These are phyloP conservation scores for Pteropus rufus DNA, from an alignment of 2,797 vertebrate species.

Conservation along the genomic window DNA sequence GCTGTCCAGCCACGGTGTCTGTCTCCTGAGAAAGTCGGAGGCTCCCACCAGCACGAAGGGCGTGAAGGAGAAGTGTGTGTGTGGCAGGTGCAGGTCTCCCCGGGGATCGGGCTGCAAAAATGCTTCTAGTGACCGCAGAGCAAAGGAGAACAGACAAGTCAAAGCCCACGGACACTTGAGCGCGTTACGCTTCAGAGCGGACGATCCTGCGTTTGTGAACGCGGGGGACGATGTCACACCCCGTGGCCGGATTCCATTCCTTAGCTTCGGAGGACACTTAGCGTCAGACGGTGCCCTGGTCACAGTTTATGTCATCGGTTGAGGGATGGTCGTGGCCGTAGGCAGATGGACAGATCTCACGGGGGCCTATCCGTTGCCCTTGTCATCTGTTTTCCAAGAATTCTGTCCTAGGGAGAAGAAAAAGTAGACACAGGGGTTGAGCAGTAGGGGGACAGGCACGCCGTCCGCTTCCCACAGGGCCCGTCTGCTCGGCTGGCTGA, in stretches of 20 bases:
- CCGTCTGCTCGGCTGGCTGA: background rate
- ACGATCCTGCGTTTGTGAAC: no score
- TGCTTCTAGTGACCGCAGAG: background rate
- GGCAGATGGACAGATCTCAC: background rate
- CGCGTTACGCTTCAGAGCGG: background rate
- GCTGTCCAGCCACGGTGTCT: background rate
- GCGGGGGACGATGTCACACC: no score
- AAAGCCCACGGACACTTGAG: accelerated
- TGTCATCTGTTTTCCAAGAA: background rate
- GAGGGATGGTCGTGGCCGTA: background rate
- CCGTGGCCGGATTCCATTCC: no score
- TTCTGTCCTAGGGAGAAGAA: background rate
- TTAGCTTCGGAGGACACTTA: background rate
- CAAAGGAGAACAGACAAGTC: background rate
- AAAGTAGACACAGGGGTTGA: accelerated
- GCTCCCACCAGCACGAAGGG: no score
- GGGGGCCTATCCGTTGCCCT: background rate
- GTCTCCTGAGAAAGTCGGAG: background rate
- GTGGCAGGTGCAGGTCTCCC: background rate
- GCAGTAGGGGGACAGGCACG: accelerated
- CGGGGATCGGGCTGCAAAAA: background rate
- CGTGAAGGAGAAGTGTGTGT: background rate
- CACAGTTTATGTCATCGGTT: no score
- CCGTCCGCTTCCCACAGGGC: accelerated
- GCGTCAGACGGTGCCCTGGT: no score